A percentile compares a stretch with the other conserved stretches of the same genome.
Conservation (phyloP, 1,140 invertebrate genomes). For the Ceratosolen fusciceps region DNA sequence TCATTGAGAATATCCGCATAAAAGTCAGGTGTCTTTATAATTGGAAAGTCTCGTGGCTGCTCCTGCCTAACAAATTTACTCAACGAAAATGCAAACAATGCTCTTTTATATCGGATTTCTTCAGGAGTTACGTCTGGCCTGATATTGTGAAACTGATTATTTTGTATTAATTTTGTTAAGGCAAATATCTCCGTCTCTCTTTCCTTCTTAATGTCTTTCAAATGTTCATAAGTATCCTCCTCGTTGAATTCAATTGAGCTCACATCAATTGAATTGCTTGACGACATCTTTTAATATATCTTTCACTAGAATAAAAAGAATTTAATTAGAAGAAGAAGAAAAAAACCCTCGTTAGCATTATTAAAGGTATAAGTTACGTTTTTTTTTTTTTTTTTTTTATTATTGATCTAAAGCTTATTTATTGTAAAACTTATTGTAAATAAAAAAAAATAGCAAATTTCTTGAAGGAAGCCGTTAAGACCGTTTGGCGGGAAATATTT, state of each 20-base stretch:
- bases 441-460: too few relatives aligned
- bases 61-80: slow-evolving; percentile 49
- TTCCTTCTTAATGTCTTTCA: slow-evolving; percentile 52
- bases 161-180: slow-evolving; percentile 50
- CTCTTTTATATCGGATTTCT: slow-evolving; percentile 52
- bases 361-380: too few relatives aligned
- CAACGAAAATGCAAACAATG: slow-evolving; percentile 50
- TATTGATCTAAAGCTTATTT: too few relatives aligned
- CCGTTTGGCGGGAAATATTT: too few relatives aligned
- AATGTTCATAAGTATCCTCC: slow-evolving; percentile 34
- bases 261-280: neutral
- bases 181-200: slow-evolving; percentile 53
- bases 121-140: slow-evolving; percentile 32
- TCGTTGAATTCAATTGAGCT: neutral
- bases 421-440: too few relatives aligned
- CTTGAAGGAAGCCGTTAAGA: too few relatives aligned
- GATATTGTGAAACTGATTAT: slow-evolving; percentile 51
- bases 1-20: slow-evolving; percentile 50
- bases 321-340: too few relatives aligned
- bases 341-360: too few relatives aligned
- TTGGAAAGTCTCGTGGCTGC: slow-evolving; percentile 54
- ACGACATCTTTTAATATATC: neutral
- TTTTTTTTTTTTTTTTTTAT: too few relatives aligned
- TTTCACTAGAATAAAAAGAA: too few relatives aligned
- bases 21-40: slow-evolving; percentile 56